Percentiles rank a stretch among this genome's conserved stretches.
These are phyloP conservation scores for Arnoldichthys spilopterus DNA, from an alignment of 2,797 vertebrate genomes.

Conservation along the genomic window DNA sequence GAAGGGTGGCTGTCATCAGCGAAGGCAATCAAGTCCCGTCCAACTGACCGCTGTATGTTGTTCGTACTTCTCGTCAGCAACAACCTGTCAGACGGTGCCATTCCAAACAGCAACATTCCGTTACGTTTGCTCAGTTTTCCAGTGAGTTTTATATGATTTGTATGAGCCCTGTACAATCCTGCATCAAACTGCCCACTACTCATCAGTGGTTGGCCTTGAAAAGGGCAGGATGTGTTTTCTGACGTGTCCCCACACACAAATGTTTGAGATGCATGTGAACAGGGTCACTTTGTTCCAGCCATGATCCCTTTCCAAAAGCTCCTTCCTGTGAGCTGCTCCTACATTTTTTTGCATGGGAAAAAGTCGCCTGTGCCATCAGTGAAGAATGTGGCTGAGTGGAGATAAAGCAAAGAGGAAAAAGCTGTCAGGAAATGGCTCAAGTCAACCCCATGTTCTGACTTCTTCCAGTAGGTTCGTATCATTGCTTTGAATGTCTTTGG, in stretches of 20 bases:
- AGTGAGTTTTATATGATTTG: neutral
- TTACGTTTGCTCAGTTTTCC: neutral
- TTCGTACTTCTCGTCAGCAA: neutral
- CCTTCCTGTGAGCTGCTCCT: constrained; percentile 36
- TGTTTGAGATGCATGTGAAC: neutral
- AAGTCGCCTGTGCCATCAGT: neutral
- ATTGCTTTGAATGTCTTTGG: constrained; percentile 48
- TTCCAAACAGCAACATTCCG: neutral
- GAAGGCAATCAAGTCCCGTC: neutral
- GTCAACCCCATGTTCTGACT: constrained; percentile 36
- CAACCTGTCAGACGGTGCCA: constrained; percentile 2
- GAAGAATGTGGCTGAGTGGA: constrained; percentile 9
- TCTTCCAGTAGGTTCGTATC: constrained; percentile 47
- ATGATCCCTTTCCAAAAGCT: neutral
- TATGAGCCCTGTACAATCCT: neutral
- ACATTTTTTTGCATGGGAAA: neutral
- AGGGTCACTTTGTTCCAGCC: constrained; percentile 14
- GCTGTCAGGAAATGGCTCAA: constrained; percentile 46
- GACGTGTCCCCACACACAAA: constrained; percentile 19
- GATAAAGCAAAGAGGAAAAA: constrained; percentile 23
- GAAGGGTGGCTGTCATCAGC: neutral
- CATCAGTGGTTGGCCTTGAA: constrained; percentile 12
- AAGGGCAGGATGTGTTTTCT: constrained; percentile 36
- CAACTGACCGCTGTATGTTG: neutral
- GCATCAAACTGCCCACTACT: neutral